A percentile compares a stretch with the other conserved stretches of the same genome.
phyloP scores from a whole-genome alignment of 1,140 invertebrate species.

The Leptoteleia sp. region DNA sequence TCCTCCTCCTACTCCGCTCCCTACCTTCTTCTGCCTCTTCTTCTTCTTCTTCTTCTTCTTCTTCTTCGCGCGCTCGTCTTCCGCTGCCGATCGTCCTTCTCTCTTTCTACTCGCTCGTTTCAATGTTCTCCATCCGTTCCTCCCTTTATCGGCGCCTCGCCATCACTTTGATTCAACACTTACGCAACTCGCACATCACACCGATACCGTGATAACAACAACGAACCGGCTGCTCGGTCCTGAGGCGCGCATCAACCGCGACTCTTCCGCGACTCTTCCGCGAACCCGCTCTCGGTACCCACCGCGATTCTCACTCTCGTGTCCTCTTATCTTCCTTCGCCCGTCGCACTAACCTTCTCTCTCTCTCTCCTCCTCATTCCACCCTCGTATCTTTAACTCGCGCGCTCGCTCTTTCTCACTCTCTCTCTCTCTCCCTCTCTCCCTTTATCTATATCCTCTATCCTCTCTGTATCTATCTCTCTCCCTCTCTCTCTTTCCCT shows the following conservation, averaged over 20 bases:
- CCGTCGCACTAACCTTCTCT: constrained; percentile 1
- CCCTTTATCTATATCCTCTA: constrained; percentile 16
- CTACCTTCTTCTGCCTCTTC: no score
- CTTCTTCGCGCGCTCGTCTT: no score
- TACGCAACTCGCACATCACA: constrained; percentile 70
- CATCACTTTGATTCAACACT: constrained; percentile 70
- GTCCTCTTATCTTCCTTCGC: constrained; percentile 17
- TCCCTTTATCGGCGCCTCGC: constrained; percentile 66
- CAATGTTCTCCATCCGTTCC: constrained; percentile 37
- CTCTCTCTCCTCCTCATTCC: constrained; percentile 7
- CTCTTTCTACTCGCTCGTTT: constrained; percentile 23
- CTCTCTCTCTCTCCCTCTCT: no score
- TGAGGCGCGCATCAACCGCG: constrained; percentile 52
- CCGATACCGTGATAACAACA: constrained; percentile 50
- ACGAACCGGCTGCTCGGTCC: constrained; percentile 51
- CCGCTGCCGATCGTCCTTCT: no score
- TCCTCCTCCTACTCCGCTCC: no score
- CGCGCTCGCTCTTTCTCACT: constrained; percentile 7
- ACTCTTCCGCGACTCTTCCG: constrained; percentile 19
- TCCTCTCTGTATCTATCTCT: constrained; percentile 7
- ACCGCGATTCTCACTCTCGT: constrained; percentile 33
- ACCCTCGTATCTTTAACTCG: no score
- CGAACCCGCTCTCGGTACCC: constrained; percentile 49
- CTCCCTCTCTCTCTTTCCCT: constrained; percentile 15
- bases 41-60: no score